Evolutionary conservation across 2,888 invertebrate genomes (phyloP).

Genomic region (Temnothorax rugatulus): DNA sequence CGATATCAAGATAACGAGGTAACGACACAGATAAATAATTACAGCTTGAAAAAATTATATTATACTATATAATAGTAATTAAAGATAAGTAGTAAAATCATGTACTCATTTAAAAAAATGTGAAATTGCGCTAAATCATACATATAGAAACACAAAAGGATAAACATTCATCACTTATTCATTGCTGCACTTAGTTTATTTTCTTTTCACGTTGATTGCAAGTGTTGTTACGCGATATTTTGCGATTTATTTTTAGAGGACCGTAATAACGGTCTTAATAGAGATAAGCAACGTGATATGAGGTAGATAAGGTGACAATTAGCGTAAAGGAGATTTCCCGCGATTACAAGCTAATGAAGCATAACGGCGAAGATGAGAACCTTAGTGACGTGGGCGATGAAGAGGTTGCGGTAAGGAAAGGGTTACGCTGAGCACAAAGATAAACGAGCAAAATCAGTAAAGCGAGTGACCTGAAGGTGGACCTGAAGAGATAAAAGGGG

Average conservation of each 20-base stretch:
- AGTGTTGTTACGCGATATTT: not conserved
- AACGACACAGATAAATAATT: not conserved
- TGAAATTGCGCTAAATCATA: not conserved
- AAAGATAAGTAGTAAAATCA: not conserved
- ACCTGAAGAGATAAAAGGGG: not conserved
- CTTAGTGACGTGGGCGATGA: slow-evolving; percentile 7
- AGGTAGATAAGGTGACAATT: slow-evolving; percentile 19
- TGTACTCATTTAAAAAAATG: not conserved
- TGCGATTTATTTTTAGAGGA: slow-evolving; percentile 5
- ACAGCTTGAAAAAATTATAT: not conserved
- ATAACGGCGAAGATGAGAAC: slow-evolving; percentile 27
- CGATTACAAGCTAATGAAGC: slow-evolving; percentile 39
- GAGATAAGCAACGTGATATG: slow-evolving; percentile 18
- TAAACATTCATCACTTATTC: not conserved
- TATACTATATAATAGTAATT: not conserved
- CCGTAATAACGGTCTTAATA: not conserved
- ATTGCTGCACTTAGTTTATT: not conserved
- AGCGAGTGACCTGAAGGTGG: not conserved
- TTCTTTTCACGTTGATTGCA: not conserved
- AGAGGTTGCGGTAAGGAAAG: slow-evolving; percentile 16
- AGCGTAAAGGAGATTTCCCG: not conserved
- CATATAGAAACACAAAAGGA: not conserved
- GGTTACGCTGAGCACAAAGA: not conserved
- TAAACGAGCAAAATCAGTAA: slow-evolving; percentile 23
- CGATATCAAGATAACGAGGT: not conserved